Percentiles rank a stretch among this genome's conserved stretches.
These are phyloP conservation scores for Loris lydekkerianus DNA, from an alignment of 2,797 vertebrate species.

Conservation along the genomic window DNA sequence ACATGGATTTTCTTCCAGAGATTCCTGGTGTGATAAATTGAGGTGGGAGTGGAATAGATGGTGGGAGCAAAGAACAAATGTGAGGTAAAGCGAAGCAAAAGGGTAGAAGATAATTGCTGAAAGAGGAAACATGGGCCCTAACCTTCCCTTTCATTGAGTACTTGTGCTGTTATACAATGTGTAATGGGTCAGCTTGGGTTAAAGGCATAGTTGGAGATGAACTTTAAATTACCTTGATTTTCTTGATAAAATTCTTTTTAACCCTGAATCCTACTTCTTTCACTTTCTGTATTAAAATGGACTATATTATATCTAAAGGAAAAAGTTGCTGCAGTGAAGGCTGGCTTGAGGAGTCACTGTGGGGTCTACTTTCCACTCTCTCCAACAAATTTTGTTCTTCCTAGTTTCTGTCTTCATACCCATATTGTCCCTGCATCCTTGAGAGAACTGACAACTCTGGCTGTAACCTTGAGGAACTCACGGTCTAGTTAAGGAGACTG, in stretches of 20 bases:
- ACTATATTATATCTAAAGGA: background rate
- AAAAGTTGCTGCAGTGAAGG: background rate
- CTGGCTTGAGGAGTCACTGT: background rate
- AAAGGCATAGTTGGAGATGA: background rate
- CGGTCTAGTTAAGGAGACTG: background rate
- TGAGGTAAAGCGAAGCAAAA: background rate
- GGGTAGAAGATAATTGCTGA: background rate
- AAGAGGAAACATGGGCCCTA: background rate
- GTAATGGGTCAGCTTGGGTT: background rate
- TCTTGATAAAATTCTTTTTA: background rate
- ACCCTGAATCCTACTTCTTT: background rate
- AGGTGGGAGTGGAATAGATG: background rate
- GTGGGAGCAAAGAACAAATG: background rate
- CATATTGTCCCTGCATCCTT: background rate
- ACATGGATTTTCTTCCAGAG: background rate
- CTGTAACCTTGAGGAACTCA: background rate
- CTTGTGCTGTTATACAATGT: background rate
- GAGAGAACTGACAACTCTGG: background rate
- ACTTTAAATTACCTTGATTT: background rate
- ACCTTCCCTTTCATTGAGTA: background rate
- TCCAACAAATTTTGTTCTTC: background rate
- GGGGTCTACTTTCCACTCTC: background rate
- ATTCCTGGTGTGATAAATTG: constrained; percentile 1
- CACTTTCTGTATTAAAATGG: background rate
- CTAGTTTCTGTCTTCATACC: background rate